Evolutionary conservation across 2,888 invertebrate genomes (phyloP), one percentile per base, ranked within the genome.

Genomic region (Suillia variegata): DNA sequence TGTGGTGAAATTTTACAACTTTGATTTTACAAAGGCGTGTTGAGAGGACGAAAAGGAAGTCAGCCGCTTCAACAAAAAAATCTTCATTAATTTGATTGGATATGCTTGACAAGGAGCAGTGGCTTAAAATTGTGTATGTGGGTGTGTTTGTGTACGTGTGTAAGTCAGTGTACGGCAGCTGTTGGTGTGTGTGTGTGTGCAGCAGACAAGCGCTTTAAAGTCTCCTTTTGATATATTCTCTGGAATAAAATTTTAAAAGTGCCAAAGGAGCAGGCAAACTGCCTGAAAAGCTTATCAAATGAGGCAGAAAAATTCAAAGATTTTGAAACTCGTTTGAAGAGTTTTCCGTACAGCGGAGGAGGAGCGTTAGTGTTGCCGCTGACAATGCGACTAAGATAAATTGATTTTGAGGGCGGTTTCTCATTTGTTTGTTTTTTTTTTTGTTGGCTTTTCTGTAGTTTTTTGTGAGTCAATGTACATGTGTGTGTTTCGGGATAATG

Each of bases 41-140:
- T 20, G 33, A 52, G 33, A 17, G 13, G 31, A 31, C 33, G 10
- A 52, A 13, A 10, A 24, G n/a, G n/a, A n/a, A n/a, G 50, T 17
- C n/a, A 50, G 24, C 22, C 5, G 6, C 42, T 5, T 4, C 33
- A 52, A 33, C 34, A 17, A 52, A 26, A 53, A 38, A 18, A 61
- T 59, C 62, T 61, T 63, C 66, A 69, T 72, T 67, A 63, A 66
- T 69, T 63, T 70, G 60, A 69, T 70, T 70, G 62, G 58, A 61
- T 31, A 38, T 59, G 59, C 47, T 38, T 38, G 38, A 38, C 38
- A 38, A n/a, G 10, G 38, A 38, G 38, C 38, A 3, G 13, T n/a
- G n/a, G 31, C 12, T 31, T 31, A 31, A 31, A 31, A 8, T 31
- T 12, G 12, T 31, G 31, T 31, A 12, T 31, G 47, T 48, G n/a